These are phyloP conservation scores for Darevskia mixta DNA, from an alignment of 2,797 vertebrate species.

Conservation along the genomic window DNA sequence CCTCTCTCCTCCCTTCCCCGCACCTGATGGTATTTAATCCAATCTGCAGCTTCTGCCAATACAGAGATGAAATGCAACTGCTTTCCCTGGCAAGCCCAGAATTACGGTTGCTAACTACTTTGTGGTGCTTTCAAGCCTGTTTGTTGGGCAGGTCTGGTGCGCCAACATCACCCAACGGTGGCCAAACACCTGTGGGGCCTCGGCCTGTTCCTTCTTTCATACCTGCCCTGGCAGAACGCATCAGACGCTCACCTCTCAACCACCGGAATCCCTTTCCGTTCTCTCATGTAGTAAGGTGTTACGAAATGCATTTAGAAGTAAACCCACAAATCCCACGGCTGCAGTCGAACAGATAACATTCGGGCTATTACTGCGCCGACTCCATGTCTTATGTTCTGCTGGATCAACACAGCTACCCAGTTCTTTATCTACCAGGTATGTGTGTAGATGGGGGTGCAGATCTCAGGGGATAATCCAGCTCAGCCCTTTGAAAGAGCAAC, in stretches of 20 bases:
- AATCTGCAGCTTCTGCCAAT: not conserved
- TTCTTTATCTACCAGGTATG: conserved; percentile 5
- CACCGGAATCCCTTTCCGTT: not conserved
- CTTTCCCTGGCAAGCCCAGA: not conserved
- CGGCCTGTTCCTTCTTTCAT: not conserved
- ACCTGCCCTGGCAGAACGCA: not conserved
- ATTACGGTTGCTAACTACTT: not conserved
- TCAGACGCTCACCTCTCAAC: not conserved
- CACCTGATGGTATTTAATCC: not conserved
- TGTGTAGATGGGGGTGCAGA: not conserved
- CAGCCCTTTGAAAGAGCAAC: not conserved
- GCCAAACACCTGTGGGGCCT: not conserved
- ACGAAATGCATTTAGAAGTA: not conserved
- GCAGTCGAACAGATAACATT: not conserved
- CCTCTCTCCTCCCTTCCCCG: not conserved
- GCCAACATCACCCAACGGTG: not conserved
- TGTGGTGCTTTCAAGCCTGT: not conserved
- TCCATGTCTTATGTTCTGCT: not conserved
- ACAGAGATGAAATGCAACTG: not conserved
- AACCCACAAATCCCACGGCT: not conserved
- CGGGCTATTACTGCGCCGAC: not conserved
- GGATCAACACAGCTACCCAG: not conserved
- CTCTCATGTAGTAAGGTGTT: not conserved
- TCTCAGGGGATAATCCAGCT: conserved; percentile 8
- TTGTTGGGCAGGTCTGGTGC: not conserved